Evolutionary conservation across 2,113 vertebrate species (phyloP).

Genomic region (Pelecanoides urinatrix): DNA sequence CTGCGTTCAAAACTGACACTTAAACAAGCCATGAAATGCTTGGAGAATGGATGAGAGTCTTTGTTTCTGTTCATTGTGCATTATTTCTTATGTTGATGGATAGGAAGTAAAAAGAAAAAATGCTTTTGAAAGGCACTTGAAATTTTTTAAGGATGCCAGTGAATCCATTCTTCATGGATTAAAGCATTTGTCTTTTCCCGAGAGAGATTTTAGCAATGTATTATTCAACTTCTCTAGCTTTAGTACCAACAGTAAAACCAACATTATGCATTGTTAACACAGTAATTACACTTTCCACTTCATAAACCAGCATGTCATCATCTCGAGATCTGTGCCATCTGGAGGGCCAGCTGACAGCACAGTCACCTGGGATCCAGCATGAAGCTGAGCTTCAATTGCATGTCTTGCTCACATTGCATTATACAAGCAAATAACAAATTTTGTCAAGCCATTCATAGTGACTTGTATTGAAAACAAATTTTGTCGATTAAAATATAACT

Average conservation of each 20-base stretch:
- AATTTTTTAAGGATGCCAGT: neutral
- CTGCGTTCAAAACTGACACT: neutral
- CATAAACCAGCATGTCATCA: neutral
- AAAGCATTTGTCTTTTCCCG: neutral
- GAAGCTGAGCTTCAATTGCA: neutral
- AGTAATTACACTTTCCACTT: slow-evolving; percentile 41
- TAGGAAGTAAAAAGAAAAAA: neutral
- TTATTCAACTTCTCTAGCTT: neutral
- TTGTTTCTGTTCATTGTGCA: neutral
- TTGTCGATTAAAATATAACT: neutral
- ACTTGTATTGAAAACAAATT: neutral
- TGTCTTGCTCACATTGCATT: neutral
- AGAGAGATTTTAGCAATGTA: neutral
- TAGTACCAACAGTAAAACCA: neutral
- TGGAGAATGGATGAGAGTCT: neutral
- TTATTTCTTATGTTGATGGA: neutral
- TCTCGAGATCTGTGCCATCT: slow-evolving; percentile 27
- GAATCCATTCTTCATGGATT: neutral
- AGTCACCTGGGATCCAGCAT: neutral
- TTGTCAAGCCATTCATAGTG: neutral
- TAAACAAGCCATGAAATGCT: fast-evolving
- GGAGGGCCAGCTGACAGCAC: slow-evolving; percentile 17
- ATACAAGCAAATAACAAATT: neutral
- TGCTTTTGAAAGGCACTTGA: neutral
- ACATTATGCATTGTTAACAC: slow-evolving; percentile 8